phyloP scores from a whole-genome alignment of 1,140 invertebrate species.

The Aphelenchoides fujianensis region DNA sequence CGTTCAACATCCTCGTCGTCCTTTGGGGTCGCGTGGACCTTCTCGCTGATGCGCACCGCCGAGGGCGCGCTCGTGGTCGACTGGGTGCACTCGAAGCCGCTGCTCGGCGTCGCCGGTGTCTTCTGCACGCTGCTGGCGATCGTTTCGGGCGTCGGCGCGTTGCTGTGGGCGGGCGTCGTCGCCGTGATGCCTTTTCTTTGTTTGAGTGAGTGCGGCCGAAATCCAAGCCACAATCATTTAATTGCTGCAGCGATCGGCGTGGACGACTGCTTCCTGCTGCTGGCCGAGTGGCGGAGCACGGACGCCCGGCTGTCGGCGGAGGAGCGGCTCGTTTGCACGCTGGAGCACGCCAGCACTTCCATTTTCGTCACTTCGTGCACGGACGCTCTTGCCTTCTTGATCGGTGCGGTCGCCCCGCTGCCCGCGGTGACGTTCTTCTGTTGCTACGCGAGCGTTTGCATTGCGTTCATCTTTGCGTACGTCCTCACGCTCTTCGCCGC shows the following conservation, averaged over 20 bases:
- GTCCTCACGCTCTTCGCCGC: slow-evolving; percentile 52
- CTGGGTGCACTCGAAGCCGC: slow-evolving; percentile 54
- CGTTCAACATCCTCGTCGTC: slow-evolving; percentile 47
- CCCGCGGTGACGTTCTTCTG: slow-evolving; percentile 65
- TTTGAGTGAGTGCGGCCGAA: no score
- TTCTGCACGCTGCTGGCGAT: slow-evolving; percentile 84
- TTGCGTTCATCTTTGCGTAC: slow-evolving; percentile 54
- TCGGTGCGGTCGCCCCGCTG: slow-evolving; percentile 87
- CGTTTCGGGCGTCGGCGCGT: slow-evolving; percentile 79
- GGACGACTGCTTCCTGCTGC: slow-evolving; percentile 54
- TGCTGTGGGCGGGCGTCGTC: slow-evolving; percentile 83
- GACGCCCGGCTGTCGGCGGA: slow-evolving; percentile 67
- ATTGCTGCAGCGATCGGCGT: slow-evolving; percentile 54
- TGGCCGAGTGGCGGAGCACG: slow-evolving; percentile 56
- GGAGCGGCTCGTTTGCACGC: slow-evolving; percentile 69
- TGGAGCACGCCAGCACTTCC: slow-evolving; percentile 88
- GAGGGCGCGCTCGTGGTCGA: slow-evolving; percentile 34
- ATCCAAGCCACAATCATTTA: slow-evolving; percentile 70
- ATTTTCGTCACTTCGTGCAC: slow-evolving; percentile 94
- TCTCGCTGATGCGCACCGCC: slow-evolving; percentile 34
- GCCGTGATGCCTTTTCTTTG: slow-evolving; percentile 87
- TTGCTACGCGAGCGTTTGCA: slow-evolving; percentile 48
- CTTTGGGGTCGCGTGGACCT: slow-evolving; percentile 54
- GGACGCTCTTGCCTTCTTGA: slow-evolving; percentile 89
- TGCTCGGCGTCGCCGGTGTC: slow-evolving; percentile 68